Evolutionary conservation across 2,797 vertebrate species (phyloP).

Genomic region (Sciaenops ocellatus): DNA sequence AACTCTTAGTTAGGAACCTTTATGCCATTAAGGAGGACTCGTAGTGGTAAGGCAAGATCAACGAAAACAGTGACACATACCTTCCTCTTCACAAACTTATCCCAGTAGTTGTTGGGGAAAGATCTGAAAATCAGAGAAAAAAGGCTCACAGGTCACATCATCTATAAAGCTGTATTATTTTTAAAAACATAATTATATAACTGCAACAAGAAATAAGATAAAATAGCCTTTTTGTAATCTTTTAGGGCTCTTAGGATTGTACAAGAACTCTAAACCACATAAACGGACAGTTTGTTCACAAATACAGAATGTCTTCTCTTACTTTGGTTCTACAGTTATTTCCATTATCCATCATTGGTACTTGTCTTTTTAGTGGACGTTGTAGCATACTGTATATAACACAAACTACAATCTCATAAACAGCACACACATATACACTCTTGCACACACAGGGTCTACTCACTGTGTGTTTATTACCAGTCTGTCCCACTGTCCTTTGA

Average conservation of each 20-base stretch:
- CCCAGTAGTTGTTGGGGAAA: conserved; percentile 98
- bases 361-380: not conserved
- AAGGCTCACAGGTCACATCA: not conserved
- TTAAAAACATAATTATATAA: no score
- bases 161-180: not conserved
- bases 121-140: conserved; percentile 85
- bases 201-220: no score
- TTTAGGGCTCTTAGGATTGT: no score
- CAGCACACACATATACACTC: not conserved
- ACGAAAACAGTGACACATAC: conserved; percentile 74
- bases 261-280: no score
- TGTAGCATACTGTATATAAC: not conserved
- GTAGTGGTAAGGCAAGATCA: not conserved
- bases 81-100: conserved; percentile 99
- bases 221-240: no score
- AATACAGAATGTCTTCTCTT: not conserved
- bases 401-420: not conserved
- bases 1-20: not conserved
- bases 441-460: conserved; percentile 67
- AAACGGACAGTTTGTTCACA: not conserved
- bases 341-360: not conserved
- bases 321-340: not conserved
- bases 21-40: not conserved
- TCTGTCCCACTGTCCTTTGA: conserved; percentile 95
- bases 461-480: conserved; percentile 96